Evolutionary conservation across 2,888 invertebrate species (phyloP), one percentile per base, ranked within the genome.

Genomic region (Epistrophe grossulariae): DNA sequence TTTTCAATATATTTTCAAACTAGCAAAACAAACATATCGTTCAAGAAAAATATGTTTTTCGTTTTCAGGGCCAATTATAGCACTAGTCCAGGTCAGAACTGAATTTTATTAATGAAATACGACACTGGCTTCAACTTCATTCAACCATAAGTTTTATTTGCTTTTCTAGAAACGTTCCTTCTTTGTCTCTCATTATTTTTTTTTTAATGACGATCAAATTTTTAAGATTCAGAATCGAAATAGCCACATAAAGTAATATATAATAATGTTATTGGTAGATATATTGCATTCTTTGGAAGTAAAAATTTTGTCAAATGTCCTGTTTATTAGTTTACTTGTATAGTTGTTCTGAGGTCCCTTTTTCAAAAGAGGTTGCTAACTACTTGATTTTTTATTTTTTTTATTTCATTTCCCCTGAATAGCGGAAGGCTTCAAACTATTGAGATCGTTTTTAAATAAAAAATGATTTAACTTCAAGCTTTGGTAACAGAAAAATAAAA

Each of bases 381-480:
- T 19, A 17, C 1, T 40, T 64, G 24, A 43, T 43, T 64, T 57
- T 52, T 43, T 55, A 31, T 71, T 50, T 50, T 38, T 60, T 52
- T 57, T 48, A 28, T 72, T 73, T 77, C 48, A 68, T 68, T 72
- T 11, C 40, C 17, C 66, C 17, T 57, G 45, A 72, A 73, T 73
- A 79, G 45, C 73, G 35, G 73, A 66, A 15, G 45, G 15, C 73
- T 66, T 48, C 64, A 38, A 17, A 64, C 19, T 73, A 38, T 57
- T 79, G 64, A 73, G 38, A 73, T 24, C 64, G 31, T 31, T 66
- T 19, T 73, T 73, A 73, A 66, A 66, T 73, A 79, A 66, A 35
- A 66, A 79, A 59, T 76, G 31, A 68, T 9, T 35, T 31, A 17
- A 50, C 45, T 11, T 50, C 17, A 50, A 64, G 35, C 31, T 66